Evolutionary conservation across 1,140 invertebrate genomes (phyloP).

Genomic region (Leptinotarsa undecemlineata): DNA sequence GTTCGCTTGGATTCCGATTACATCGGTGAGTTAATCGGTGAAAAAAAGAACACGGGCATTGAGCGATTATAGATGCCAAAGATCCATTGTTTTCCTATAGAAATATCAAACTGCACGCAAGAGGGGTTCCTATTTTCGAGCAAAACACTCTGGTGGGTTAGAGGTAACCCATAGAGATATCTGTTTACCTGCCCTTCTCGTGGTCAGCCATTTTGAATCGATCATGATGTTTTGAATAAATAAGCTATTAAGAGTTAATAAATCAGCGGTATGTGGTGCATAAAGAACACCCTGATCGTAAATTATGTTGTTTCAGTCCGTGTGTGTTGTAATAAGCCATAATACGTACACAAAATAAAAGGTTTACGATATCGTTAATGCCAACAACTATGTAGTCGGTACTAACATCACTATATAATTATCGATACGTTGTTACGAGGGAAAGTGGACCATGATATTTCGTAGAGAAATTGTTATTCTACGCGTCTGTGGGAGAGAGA

Average conservation of each 20-base stretch:
- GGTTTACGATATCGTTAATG: conserved; percentile 18
- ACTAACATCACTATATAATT: not conserved
- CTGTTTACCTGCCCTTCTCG: conserved; percentile 14
- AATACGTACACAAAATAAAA: conserved; percentile 16
- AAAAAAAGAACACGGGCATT: not conserved
- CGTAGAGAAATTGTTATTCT: not conserved
- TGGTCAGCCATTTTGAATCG: conserved; percentile 18
- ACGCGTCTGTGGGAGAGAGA: not conserved
- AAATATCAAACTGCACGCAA: not conserved
- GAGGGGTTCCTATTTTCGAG: not conserved
- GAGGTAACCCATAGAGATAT: conserved; percentile 14
- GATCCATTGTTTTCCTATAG: not conserved
- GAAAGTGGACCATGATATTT: conserved; percentile 11
- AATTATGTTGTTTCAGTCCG: conserved; percentile 14
- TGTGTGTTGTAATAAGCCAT: conserved; percentile 6
- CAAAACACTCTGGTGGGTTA: not conserved
- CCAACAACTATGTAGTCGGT: conserved; percentile 14
- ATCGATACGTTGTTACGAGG: not conserved
- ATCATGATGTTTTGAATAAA: conserved; percentile 18
- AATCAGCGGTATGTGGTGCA: conserved; percentile 15
- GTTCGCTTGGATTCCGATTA: too few relatives aligned
- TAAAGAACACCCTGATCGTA: conserved; percentile 17
- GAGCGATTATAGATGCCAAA: not conserved
- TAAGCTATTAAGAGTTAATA: conserved; percentile 18
- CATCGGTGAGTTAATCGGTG: too few relatives aligned